Conservation (phyloP, 2,797 vertebrate species). For the Ambastaia sidthimunki region DNA sequence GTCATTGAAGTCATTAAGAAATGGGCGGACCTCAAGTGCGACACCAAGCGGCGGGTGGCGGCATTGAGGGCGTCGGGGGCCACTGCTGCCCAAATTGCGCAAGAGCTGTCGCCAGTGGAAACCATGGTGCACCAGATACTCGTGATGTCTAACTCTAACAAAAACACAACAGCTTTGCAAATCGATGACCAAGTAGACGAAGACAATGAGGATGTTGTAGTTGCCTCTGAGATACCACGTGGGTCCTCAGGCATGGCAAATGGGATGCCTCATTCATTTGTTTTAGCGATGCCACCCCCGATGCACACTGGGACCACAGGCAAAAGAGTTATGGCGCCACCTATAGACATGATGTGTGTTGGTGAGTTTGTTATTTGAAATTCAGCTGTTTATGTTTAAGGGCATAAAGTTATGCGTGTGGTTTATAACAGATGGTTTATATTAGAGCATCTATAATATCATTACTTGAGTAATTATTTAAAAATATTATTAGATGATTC, state of each 20-base stretch:
- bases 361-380: conserved; percentile 36
- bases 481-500: conserved; percentile 63
- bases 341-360: conserved; percentile 39
- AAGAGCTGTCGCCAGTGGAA: conserved; percentile 76
- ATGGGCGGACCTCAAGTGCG: conserved; percentile 83
- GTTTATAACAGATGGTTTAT: neutral
- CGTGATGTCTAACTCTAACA: conserved; percentile 67
- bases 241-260: conserved; percentile 38
- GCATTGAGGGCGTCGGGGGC: conserved; percentile 65
- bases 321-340: conserved; percentile 29
- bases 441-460: neutral
- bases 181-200: conserved; percentile 43
- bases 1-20: conserved; percentile 81
- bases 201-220: conserved; percentile 55
- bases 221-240: conserved; percentile 19
- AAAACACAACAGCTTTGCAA: conserved; percentile 56
- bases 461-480: too few species aligned
- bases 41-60: conserved; percentile 75
- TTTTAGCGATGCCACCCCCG: conserved; percentile 31
- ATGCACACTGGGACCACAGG: conserved; percentile 18
- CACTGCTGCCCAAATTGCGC: conserved; percentile 60
- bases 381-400: neutral
- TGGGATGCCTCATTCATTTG: conserved; percentile 40
- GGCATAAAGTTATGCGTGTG: neutral
- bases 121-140: conserved; percentile 81